Conservation (phyloP, 2,113 vertebrate genomes). For the Muscicapa adusta region DNA sequence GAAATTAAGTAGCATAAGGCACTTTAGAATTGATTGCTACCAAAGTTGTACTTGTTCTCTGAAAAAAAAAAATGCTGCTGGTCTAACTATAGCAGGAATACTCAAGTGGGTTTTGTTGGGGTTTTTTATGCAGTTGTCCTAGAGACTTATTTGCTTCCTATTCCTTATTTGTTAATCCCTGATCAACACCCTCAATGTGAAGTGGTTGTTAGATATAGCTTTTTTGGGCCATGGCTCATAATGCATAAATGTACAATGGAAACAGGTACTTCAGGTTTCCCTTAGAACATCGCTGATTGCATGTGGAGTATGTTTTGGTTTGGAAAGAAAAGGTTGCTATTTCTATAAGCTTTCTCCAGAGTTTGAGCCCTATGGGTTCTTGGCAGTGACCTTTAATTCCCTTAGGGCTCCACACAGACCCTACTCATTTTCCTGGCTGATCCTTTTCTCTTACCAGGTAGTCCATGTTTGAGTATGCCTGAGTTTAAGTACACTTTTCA, state of each 20-base stretch:
- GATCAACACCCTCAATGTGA: background rate
- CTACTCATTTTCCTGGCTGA: background rate
- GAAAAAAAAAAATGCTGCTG: background rate
- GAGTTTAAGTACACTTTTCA: background rate
- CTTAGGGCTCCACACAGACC: background rate
- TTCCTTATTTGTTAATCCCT: background rate
- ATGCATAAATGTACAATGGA: background rate
- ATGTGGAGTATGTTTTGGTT: background rate
- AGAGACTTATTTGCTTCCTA: background rate
- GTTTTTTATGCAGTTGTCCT: background rate
- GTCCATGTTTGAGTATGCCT: background rate
- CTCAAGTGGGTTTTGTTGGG: background rate
- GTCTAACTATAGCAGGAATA: background rate
- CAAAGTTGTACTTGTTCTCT: slow-evolving; percentile 6
- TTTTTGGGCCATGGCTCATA: background rate
- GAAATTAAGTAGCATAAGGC: slow-evolving; percentile 15
- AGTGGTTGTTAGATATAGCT: background rate
- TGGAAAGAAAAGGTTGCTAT: background rate
- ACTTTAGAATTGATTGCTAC: slow-evolving; percentile 33
- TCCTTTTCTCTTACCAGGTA: background rate
- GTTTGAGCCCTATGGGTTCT: background rate
- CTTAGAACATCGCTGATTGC: background rate
- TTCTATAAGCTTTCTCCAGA: background rate
- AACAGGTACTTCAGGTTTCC: background rate
- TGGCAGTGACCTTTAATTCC: background rate